A percentile compares a stretch with the other conserved stretches of the same genome.
These are phyloP conservation scores for Cataglyphis cursor DNA, from an alignment of 2,888 invertebrate genomes.

Conservation along the genomic window DNA sequence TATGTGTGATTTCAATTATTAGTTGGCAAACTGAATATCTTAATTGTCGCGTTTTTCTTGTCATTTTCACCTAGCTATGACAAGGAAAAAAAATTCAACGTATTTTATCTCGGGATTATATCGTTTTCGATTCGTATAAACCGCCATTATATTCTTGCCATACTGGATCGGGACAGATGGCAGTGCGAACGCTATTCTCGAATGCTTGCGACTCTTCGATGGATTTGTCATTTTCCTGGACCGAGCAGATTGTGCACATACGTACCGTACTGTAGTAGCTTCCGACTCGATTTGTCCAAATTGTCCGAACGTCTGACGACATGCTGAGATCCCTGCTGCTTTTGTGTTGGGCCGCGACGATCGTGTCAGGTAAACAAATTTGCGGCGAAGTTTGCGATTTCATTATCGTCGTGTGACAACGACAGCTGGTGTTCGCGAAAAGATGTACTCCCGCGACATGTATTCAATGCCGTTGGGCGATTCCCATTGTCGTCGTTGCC, in stretches of 20 bases:
- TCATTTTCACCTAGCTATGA: not conserved
- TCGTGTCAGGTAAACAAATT: conserved; percentile 72
- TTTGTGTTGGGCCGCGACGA: conserved; percentile 68
- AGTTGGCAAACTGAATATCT: not conserved
- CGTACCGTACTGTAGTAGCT: not conserved
- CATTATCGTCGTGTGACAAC: not conserved
- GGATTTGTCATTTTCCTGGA: conserved; percentile 28
- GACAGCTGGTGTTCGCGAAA: conserved; percentile 1
- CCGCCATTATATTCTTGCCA: not conserved
- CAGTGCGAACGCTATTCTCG: not conserved
- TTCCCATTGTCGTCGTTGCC: not conserved
- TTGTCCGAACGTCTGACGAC: not conserved
- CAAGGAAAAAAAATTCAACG: not conserved
- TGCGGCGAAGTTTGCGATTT: not conserved
- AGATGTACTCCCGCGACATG: not conserved
- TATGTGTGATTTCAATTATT: not conserved
- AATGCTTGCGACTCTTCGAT: not conserved
- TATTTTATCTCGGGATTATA: not conserved
- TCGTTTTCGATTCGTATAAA: not conserved
- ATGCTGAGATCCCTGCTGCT: conserved; percentile 73
- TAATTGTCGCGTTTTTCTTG: not conserved
- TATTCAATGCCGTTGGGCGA: not conserved
- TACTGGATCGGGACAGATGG: conserved; percentile 1
- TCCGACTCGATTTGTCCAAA: not conserved
- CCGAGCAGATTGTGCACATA: not conserved